Percentiles rank a stretch among this genome's conserved stretches.
Conservation (phyloP, 2,888 invertebrate species). For the Drosophila ezoana region DNA sequence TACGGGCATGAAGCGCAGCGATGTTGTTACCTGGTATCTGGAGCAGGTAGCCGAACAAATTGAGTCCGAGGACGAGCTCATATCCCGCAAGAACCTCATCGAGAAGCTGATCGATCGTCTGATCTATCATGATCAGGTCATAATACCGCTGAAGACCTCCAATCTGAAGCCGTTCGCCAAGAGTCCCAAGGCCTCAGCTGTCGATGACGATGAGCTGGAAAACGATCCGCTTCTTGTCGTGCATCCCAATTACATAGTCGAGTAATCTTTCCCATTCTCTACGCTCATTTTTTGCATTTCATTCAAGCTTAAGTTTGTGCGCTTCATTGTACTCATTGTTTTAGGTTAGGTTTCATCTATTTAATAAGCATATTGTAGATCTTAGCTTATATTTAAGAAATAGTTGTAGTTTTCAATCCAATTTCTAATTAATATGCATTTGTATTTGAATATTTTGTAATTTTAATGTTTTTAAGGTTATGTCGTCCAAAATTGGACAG, state of each 20-base stretch:
- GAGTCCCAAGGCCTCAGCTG: slow-evolving; percentile 33
- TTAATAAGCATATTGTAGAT: slow-evolving; percentile 13
- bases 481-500: slow-evolving; percentile 7
- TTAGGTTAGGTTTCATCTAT: slow-evolving; percentile 15
- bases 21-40: slow-evolving; percentile 97
- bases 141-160: slow-evolving; percentile 83
- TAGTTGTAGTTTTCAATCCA: background rate
- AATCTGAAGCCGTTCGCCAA: slow-evolving; percentile 66
- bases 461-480: slow-evolving; percentile 18
- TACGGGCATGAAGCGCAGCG: slow-evolving; percentile 90
- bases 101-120: slow-evolving; percentile 97
- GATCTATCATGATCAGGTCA: slow-evolving; percentile 88
- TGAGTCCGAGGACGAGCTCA: slow-evolving; percentile 95
- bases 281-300: slow-evolving; percentile 17
- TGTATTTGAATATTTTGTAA: background rate
- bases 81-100: slow-evolving; percentile 94
- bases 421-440: no score
- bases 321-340: slow-evolving; percentile 24
- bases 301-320: slow-evolving; percentile 36
- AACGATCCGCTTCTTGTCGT: slow-evolving; percentile 93
- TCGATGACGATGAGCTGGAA: slow-evolving; percentile 65
- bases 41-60: slow-evolving; percentile 94
- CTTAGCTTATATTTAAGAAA: slow-evolving; percentile 8
- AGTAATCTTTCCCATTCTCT: slow-evolving; percentile 82
- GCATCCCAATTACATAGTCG: slow-evolving; percentile 97